Evolutionary conservation across 37 sponge, comb jelly and placozoan genomes (phyloP).

Genomic region (Geodia barretti): DNA sequence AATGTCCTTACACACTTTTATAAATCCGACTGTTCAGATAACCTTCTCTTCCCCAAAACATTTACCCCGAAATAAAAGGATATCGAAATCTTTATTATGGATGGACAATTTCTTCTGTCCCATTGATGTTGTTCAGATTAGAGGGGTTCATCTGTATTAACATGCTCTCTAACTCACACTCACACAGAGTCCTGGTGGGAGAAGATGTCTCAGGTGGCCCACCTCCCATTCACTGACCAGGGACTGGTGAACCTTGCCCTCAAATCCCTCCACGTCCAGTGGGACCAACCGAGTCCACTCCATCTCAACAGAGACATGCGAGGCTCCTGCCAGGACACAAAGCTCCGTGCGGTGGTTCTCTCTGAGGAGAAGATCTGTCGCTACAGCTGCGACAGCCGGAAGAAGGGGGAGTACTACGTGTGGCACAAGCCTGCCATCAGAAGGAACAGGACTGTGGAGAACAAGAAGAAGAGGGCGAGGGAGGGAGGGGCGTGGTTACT

Average conservation of each 20-base stretch:
- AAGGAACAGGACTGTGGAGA: constrained; percentile 15
- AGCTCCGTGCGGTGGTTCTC: constrained; percentile 9
- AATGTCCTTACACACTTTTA: no score
- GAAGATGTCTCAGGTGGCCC: constrained; percentile 5
- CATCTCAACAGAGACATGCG: neutral
- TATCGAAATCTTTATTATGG: no score
- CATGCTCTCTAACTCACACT: neutral
- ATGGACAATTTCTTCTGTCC: neutral
- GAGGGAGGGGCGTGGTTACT: constrained; percentile 22
- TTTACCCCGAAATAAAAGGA: no score
- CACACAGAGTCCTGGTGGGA: constrained; percentile 2
- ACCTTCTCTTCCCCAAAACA: no score
- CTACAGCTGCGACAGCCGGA: constrained; percentile 1
- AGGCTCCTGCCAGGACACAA: neutral
- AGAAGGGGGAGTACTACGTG: constrained; percentile 13
- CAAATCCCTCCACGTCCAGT: neutral
- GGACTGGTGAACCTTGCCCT: constrained; percentile 24
- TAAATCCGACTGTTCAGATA: no score
- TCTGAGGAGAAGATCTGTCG: constrained; percentile 22
- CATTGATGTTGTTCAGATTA: neutral
- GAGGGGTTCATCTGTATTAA: neutral
- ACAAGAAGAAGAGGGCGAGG: constrained; percentile 4
- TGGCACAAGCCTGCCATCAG: constrained; percentile 33
- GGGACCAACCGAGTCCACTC: neutral
- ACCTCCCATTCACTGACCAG: constrained; percentile 12